Evolutionary conservation across 2,113 vertebrate species (phyloP), one percentile per base, ranked within the genome.

Genomic region (Vidua macroura): DNA sequence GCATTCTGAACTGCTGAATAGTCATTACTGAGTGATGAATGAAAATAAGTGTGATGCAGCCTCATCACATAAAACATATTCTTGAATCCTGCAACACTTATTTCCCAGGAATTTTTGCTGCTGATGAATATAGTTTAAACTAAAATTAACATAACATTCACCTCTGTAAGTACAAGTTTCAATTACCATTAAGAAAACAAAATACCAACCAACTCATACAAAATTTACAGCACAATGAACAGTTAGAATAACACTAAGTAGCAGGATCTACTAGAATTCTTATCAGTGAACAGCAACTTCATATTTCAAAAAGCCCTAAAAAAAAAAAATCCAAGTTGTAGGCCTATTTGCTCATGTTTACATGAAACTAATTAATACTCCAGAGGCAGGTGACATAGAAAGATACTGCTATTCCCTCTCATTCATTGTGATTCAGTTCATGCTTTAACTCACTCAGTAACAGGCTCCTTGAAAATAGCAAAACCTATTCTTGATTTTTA

Each of bases 231-330:
- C 46, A 58, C 0, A 3, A 90, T 2, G 1, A 89, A 46, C 1
- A 6, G 22, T 63, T 80, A 90, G 39, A 96, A 73, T 56, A 72
- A 69, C 59, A 59, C 24, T 76, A 95, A 97, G 90, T 69, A 85
- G 83, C 19, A 80, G 76, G 70, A 95, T 93, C 18, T 95, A 78
- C 89, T 59, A 53, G 51, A 92, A 69, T 82, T 81, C 87, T 86
- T 75, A 51, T 80, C 78, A 81, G 18, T 53, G 59, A 83, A 46
- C 25, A 77, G 67, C 74, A 90, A 80, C 39, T 86, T 92, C 35
- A 0, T 46, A 84, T n/a, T 86, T 88, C 76, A 88, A 79, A 86
- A 78, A 83, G n/a, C 24, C 3, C 35, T 83, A 35, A 66, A 93
- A 93, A 77, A 28, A 41, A 78, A 93, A 83, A 53, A 60, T 85